A percentile compares a stretch with the other conserved stretches of the same genome.
Evolutionary conservation across 2,888 invertebrate species (phyloP).

Genomic region (Erebia aethiops): DNA sequence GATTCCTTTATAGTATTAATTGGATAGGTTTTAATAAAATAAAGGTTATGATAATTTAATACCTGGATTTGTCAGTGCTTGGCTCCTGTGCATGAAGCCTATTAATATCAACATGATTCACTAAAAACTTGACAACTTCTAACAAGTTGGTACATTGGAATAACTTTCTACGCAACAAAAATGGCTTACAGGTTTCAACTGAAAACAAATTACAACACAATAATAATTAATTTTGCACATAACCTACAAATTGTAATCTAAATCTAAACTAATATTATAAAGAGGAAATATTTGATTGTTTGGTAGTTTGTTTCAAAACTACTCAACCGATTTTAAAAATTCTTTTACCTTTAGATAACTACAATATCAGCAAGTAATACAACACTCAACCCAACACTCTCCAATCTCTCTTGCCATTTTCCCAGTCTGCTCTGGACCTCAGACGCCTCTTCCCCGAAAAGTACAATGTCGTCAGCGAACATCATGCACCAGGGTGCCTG

Average conservation of each 20-base stretch:
- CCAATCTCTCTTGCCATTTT: too few relatives aligned
- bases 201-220: conserved; percentile 46
- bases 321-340: too few relatives aligned
- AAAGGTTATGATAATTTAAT: neutral
- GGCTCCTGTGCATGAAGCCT: conserved; percentile 58
- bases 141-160: conserved; percentile 68
- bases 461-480: too few relatives aligned
- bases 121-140: conserved; percentile 68
- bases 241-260: neutral
- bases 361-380: too few relatives aligned
- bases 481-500: too few relatives aligned
- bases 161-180: conserved; percentile 62
- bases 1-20: neutral
- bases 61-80: conserved; percentile 55
- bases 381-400: too few relatives aligned
- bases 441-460: too few relatives aligned
- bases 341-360: too few relatives aligned
- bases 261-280: too few relatives aligned
- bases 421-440: too few relatives aligned
- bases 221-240: neutral
- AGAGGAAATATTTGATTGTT: too few relatives aligned
- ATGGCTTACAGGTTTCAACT: conserved; percentile 76
- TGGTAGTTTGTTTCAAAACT: too few relatives aligned
- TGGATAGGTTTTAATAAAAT: neutral
- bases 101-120: conserved; percentile 61